These are phyloP conservation scores for Hermodice carunculata DNA, from an alignment of 2,888 invertebrate species.

Conservation along the genomic window DNA sequence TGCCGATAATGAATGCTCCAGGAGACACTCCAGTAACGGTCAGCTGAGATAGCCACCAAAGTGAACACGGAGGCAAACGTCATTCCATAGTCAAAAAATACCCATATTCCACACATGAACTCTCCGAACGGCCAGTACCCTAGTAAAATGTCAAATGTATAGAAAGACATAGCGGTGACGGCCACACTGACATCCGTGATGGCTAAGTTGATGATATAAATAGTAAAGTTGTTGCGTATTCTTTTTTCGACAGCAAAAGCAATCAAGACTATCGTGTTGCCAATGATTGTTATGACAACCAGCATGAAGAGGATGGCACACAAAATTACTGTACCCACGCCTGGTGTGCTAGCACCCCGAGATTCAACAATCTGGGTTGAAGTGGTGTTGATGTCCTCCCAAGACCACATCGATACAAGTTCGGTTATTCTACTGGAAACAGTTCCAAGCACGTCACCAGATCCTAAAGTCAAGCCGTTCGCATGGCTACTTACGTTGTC, in stretches of 20 bases:
- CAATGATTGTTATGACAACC: constrained; percentile 51
- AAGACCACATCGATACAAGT: too few species aligned
- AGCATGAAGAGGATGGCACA: constrained; percentile 47
- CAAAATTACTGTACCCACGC: too few species aligned
- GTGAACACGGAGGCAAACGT: constrained; percentile 68
- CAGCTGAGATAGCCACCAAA: constrained; percentile 61
- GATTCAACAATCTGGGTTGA: too few species aligned
- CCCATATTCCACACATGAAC: constrained; percentile 65
- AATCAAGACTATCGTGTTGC: constrained; percentile 63
- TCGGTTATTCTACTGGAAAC: too few species aligned
- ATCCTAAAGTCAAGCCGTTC: too few species aligned
- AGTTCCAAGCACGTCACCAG: too few species aligned
- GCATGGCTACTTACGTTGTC: too few species aligned
- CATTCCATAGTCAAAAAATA: constrained; percentile 68
- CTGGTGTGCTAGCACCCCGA: too few species aligned
- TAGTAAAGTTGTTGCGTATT: constrained; percentile 65
- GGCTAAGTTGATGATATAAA: constrained; percentile 52
- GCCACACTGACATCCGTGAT: constrained; percentile 63
- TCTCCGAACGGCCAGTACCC: constrained; percentile 66
- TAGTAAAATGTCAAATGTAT: constrained; percentile 58
- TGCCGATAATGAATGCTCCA: constrained; percentile 52
- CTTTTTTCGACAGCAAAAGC: constrained; percentile 58
- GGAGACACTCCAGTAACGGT: constrained; percentile 58
- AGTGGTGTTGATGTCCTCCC: too few species aligned
- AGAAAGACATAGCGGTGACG: constrained; percentile 64